These are phyloP conservation scores for Omphaloscelis lunosa DNA, from an alignment of 2,888 invertebrate species.

Conservation along the genomic window DNA sequence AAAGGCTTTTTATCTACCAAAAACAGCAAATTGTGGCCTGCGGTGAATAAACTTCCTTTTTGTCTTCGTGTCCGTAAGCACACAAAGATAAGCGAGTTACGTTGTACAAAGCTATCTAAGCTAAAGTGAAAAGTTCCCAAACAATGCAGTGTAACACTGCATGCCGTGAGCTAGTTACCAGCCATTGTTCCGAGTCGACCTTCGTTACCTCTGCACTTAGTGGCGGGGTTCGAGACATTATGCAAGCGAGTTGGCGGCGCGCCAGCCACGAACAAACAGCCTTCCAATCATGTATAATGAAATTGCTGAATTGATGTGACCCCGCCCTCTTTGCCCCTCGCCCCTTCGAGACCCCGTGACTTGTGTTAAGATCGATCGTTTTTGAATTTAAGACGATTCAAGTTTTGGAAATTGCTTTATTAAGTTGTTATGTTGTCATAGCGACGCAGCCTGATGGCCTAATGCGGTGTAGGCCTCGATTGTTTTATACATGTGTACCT, in stretches of 20 bases:
- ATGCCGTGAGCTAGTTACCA: constrained; percentile 3
- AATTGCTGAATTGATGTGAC: constrained; percentile 73
- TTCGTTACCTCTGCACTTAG: constrained; percentile 33
- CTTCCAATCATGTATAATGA: constrained; percentile 82
- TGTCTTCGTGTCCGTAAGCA: not conserved
- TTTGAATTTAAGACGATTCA: constrained; percentile 38
- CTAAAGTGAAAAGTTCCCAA: not conserved
- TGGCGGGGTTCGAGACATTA: constrained; percentile 60
- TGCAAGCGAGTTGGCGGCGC: constrained; percentile 72
- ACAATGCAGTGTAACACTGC: constrained; percentile 24
- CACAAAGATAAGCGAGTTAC: constrained; percentile 13
- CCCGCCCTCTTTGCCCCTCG: constrained; percentile 27
- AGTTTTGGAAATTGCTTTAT: not conserved
- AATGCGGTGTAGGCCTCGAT: not conserved
- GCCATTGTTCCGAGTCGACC: constrained; percentile 26
- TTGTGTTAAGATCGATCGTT: constrained; percentile 56
- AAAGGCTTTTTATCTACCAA: not conserved
- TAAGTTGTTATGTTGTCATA: not conserved
- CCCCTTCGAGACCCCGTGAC: not conserved
- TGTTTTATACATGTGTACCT: not conserved
- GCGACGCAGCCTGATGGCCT: not conserved
- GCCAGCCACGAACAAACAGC: constrained; percentile 80
- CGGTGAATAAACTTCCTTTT: not conserved
- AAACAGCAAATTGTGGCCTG: constrained; percentile 4
- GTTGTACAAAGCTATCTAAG: not conserved